Evolutionary conservation across 2,797 vertebrate species (phyloP).

Genomic region (Lepilemur septentrionalis): DNA sequence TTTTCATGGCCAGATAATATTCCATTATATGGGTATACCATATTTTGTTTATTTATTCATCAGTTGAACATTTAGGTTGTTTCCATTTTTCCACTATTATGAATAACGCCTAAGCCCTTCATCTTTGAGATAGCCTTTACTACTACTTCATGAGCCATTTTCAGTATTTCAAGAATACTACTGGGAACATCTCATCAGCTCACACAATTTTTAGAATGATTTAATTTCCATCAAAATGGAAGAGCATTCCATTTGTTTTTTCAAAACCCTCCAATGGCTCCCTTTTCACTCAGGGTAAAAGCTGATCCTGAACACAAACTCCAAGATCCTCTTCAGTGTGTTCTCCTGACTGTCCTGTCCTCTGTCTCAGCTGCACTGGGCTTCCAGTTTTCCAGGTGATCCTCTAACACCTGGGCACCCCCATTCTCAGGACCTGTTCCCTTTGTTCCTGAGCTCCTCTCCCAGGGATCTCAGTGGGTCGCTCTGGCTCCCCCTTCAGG

Average conservation of each 20-base stretch:
- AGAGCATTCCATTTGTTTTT: not conserved
- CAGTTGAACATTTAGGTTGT: not conserved
- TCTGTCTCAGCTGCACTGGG: not conserved
- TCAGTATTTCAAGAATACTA: not conserved
- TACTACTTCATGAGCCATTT: not conserved
- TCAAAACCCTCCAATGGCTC: not conserved
- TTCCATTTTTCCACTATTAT: not conserved
- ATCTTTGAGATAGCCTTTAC: not conserved
- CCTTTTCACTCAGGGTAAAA: not conserved
- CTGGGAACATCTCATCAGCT: not conserved
- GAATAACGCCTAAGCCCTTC: not conserved
- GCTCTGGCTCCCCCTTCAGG: not conserved
- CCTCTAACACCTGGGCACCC: not conserved
- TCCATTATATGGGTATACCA: not conserved
- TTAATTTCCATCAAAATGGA: not conserved
- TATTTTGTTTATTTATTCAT: not conserved
- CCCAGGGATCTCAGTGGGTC: not conserved
- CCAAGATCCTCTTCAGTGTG: not conserved
- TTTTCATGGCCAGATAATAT: not conserved
- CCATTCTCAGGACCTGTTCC: not conserved
- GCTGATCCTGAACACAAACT: not conserved
- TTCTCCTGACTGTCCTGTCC: not conserved
- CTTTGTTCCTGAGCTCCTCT: not conserved
- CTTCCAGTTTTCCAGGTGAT: not conserved
- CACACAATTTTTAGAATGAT: not conserved